Percentiles rank a stretch among this genome's conserved stretches.
These are phyloP conservation scores for Helogale parvula DNA, from an alignment of 2,113 vertebrate species.

Conservation along the genomic window DNA sequence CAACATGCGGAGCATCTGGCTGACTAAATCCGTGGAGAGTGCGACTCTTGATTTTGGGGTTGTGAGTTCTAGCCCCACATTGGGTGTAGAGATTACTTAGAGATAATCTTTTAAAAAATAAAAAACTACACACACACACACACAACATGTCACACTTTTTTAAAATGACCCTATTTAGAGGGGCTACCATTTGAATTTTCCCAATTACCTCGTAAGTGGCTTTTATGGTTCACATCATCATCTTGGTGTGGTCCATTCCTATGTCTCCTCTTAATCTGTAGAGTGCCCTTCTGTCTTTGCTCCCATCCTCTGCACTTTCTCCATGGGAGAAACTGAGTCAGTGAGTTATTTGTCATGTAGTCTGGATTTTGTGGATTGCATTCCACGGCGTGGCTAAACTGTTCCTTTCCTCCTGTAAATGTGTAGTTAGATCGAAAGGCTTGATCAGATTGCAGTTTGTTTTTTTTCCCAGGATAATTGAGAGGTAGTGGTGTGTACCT, in stretches of 20 bases:
- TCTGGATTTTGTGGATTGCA: neutral
- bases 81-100: no score
- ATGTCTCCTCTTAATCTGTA: neutral
- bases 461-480: neutral
- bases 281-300: neutral
- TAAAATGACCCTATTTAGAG: neutral
- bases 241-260: neutral
- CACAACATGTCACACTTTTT: neutral
- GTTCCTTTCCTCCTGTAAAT: neutral
- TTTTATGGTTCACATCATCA: neutral
- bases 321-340: constrained; percentile 29
- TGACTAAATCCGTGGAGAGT: no score
- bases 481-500: neutral
- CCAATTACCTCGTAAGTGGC: neutral
- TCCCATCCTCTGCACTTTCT: neutral
- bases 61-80: no score
- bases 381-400: neutral
- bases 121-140: no score
- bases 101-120: no score
- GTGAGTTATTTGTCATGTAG: neutral
- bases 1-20: neutral
- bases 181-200: neutral
- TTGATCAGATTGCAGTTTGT: neutral
- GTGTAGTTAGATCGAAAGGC: neutral
- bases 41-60: no score